Base-by-base conservation (phyloP, 2,888 invertebrate species). In the Stenolophus ochropezus region DNA sequence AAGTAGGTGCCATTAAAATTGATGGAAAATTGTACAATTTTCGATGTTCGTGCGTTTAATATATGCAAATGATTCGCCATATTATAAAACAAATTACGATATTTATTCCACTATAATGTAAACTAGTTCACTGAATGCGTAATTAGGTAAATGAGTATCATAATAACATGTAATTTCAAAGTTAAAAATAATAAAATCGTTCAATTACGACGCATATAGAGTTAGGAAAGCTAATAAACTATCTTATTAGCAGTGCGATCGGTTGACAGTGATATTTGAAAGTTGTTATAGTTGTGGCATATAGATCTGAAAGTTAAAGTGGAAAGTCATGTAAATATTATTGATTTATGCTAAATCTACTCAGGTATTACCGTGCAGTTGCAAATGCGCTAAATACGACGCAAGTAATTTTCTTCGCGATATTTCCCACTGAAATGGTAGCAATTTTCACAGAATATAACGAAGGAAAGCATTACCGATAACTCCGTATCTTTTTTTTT, bases 281-380 rank as follows among this genome's bases (percentile, higher is more conserved):
- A 61, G 61, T 61, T 61, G 25, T n/a, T 61, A 61, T 61, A 61
- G 61, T 61, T 61, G n/a, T 61, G 25, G 25, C 61, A 25, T 25
- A n/a, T 25, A 61, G 21, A 61, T 23, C 61, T 61, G 75, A 75
- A 75, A 75, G 75, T 75, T 75, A 16, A 25, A 75, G 51, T 51
- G 51, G 53, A 53, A 75, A 75, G 75, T 75, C 75, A 53, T 75
- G 75, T 75, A 75, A 75, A 75, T 75, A 75, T 25, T 75, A 75
- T 75, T 75, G 75, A 75, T 75, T 75, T 53, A 75, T 75, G 51
- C 47, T 25, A 25, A 61, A 61, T 25, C 61, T 61, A 18, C 27
- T 69, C n/a, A 69, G 27, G 65, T 33, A 69, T 42, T 5, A 69
- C 2, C 18, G 56, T 21, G 14, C 18, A 69, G 8, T 69, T 69